A percentile compares a stretch with the other conserved stretches of the same genome.
These are phyloP conservation scores for Etia nguti DNA, from an alignment of 2,113 vertebrate species.

Conservation along the genomic window DNA sequence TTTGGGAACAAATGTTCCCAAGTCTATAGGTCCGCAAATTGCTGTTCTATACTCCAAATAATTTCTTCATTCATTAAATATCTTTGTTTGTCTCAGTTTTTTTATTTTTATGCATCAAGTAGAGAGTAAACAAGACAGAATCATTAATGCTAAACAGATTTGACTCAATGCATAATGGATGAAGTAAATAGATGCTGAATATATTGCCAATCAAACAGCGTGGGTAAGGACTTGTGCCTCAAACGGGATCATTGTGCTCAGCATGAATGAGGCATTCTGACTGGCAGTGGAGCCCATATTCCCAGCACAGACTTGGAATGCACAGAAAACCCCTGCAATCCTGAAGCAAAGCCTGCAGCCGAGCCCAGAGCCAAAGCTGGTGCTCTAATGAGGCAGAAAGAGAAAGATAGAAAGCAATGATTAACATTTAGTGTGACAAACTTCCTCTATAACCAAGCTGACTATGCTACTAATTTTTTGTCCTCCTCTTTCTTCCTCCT, in stretches of 20 bases:
- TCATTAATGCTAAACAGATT: slow-evolving; percentile 21
- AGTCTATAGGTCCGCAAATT: rapidly evolving
- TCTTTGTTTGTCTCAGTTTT: neutral
- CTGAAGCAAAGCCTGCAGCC: slow-evolving; percentile 1
- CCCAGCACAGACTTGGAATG: slow-evolving; percentile 41
- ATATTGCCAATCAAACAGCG: slow-evolving; percentile 47
- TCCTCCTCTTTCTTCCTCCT: neutral
- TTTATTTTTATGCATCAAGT: neutral
- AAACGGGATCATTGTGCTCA: slow-evolving; percentile 56
- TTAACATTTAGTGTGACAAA: neutral
- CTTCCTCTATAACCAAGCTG: slow-evolving; percentile 17
- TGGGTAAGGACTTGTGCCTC: slow-evolving; percentile 26
- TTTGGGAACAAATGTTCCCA: neutral
- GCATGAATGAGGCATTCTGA: slow-evolving; percentile 61
- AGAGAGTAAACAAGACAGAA: neutral
- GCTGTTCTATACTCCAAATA: neutral
- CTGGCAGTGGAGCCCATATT: slow-evolving; percentile 32
- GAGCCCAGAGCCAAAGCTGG: neutral
- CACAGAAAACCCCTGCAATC: slow-evolving; percentile 16
- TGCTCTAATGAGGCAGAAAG: neutral
- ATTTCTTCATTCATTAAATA: neutral
- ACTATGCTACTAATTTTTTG: neutral
- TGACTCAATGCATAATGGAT: slow-evolving; percentile 36
- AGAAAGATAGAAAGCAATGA: neutral
- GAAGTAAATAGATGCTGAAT: slow-evolving; percentile 41